phyloP scores from a whole-genome alignment of 2,797 vertebrate species.

The Rachycentron canadum region DNA sequence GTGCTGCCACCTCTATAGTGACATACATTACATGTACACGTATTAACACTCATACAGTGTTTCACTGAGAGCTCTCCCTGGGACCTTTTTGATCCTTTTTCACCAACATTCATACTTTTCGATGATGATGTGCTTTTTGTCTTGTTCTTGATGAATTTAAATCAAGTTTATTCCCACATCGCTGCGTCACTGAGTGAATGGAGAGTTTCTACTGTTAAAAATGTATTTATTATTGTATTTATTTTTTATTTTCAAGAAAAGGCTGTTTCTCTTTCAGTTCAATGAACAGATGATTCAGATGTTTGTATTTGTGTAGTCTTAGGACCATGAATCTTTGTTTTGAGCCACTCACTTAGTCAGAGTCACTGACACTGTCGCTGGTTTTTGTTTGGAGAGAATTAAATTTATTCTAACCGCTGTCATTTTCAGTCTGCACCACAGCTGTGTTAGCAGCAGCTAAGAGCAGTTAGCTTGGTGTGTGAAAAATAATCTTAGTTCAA shows the following conservation, averaged over 20 bases:
- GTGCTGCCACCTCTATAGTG: background rate
- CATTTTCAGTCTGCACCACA: background rate
- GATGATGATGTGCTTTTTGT: background rate
- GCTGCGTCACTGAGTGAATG: background rate
- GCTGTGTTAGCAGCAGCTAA: background rate
- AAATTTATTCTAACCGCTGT: background rate
- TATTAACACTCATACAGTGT: background rate
- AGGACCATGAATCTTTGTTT: too few species aligned
- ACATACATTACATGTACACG: background rate
- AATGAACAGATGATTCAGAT: background rate
- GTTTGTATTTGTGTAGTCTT: background rate
- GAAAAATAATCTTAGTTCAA: background rate
- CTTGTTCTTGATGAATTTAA: background rate
- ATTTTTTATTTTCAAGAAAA: constrained; percentile 7
- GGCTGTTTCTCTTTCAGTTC: background rate
- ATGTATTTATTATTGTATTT: too few species aligned
- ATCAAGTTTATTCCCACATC: background rate
- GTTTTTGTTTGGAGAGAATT: too few species aligned
- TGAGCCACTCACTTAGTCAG: too few species aligned
- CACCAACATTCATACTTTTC: background rate
- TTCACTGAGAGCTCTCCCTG: background rate
- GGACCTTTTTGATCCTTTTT: background rate
- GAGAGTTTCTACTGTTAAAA: background rate
- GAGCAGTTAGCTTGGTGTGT: background rate
- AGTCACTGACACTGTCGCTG: too few species aligned